phyloP scores from a whole-genome alignment of 2,113 vertebrate species.

The Muscicapa adusta region DNA sequence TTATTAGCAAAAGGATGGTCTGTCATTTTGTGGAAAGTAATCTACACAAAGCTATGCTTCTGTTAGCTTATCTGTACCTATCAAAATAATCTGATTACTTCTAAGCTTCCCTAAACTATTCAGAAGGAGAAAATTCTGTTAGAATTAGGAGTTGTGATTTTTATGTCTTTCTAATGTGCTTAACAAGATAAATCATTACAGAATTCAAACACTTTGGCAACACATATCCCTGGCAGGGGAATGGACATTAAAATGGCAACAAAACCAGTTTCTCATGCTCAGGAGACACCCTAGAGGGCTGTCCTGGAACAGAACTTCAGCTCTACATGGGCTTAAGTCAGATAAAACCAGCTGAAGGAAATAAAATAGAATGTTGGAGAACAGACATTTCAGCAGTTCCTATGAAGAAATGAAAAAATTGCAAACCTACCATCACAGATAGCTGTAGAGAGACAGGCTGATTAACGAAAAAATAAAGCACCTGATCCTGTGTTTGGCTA shows the following conservation, averaged over 20 bases:
- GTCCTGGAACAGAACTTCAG: background rate
- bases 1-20: background rate
- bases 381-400: background rate
- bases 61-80: background rate
- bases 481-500: slow-evolving; percentile 24
- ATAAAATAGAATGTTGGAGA: background rate
- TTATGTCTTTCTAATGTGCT: background rate
- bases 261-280: slow-evolving; percentile 12
- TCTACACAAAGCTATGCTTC: background rate
- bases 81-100: background rate
- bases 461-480: slow-evolving; percentile 1
- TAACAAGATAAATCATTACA: slow-evolving; percentile 32
- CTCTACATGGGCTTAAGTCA: background rate
- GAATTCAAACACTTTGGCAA: slow-evolving; percentile 3
- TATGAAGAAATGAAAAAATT: background rate
- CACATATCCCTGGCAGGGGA: background rate
- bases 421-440: slow-evolving; percentile 10
- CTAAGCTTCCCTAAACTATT: background rate
- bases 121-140: background rate
- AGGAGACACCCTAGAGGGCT: slow-evolving; percentile 21
- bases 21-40: background rate
- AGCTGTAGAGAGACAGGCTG: slow-evolving; percentile 16
- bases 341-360: background rate
- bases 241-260: background rate
- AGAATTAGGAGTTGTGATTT: background rate